These are phyloP conservation scores for Cairina moschata DNA, from an alignment of 2,113 vertebrate genomes.

Conservation along the genomic window DNA sequence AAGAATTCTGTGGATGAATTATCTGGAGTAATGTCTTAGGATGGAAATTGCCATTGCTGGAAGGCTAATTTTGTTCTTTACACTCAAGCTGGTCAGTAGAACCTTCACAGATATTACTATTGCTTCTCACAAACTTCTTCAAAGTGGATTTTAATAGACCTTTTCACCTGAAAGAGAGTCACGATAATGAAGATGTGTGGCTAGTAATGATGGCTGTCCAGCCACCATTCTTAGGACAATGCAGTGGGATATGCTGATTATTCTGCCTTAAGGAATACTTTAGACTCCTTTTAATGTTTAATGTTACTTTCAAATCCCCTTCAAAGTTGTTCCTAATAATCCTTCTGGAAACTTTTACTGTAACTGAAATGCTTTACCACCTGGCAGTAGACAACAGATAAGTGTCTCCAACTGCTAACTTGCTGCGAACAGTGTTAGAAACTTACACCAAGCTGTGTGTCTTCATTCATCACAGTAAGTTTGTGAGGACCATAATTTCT, in stretches of 20 bases:
- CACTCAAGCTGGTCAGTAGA: neutral
- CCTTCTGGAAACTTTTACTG: conserved; percentile 6
- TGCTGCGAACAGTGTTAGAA: neutral
- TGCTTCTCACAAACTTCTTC: neutral
- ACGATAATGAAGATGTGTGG: conserved; percentile 23
- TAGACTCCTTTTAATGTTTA: conserved; percentile 48
- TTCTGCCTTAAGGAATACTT: conserved; percentile 46
- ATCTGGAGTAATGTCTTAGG: neutral
- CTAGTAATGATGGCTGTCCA: conserved; percentile 38
- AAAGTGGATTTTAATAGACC: conserved; percentile 8
- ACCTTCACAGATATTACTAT: neutral
- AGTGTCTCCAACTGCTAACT: neutral
- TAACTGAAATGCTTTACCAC: neutral
- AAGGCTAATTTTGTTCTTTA: conserved; percentile 15
- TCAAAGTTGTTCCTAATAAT: conserved; percentile 44
- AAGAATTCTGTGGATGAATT: neutral
- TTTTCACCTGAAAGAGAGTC: conserved; percentile 19
- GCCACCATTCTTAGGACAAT: neutral
- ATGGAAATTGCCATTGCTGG: neutral
- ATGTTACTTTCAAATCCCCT: conserved; percentile 56
- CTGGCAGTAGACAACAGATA: neutral
- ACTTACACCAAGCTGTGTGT: neutral
- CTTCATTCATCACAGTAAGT: neutral
- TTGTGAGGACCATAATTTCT: neutral
- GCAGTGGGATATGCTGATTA: conserved; percentile 11